Conservation (phyloP, 2,797 vertebrate genomes). For the Lophotriccus pileatus region DNA sequence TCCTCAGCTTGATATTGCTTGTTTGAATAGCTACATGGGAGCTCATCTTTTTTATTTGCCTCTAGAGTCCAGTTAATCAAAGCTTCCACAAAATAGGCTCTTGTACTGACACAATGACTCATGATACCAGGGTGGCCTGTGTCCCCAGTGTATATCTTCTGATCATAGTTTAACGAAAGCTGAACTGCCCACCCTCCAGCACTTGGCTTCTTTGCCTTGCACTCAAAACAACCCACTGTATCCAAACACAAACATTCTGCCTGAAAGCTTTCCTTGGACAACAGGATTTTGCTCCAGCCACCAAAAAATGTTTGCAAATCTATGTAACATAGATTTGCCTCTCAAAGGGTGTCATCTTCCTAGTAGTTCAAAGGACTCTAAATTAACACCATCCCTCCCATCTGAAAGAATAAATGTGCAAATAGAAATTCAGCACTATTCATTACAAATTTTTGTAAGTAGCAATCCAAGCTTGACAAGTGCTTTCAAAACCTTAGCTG, state of each 20-base stretch:
- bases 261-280: not conserved
- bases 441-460: not conserved
- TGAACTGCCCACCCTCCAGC: not conserved
- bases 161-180: slow-evolving; percentile 7
- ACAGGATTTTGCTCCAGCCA: not conserved
- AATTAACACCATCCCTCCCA: not conserved
- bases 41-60: not conserved
- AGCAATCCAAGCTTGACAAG: not conserved
- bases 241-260: slow-evolving; percentile 21
- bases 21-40: not conserved
- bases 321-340: not conserved
- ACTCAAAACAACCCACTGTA: not conserved
- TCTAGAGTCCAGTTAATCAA: not conserved
- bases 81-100: not conserved
- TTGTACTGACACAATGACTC: not conserved
- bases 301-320: not conserved
- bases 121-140: slow-evolving; percentile 24
- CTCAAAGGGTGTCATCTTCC: not conserved
- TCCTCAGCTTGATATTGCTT: not conserved
- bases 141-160: not conserved
- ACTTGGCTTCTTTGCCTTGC: not conserved
- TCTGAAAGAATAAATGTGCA: not conserved
- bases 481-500: not conserved
- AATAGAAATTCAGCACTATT: not conserved
- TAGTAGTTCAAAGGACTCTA: not conserved